Percentiles rank a stretch among this genome's conserved stretches.
These are phyloP conservation scores for Ormyrus rosae DNA, from an alignment of 2,888 invertebrate genomes.

Conservation along the genomic window DNA sequence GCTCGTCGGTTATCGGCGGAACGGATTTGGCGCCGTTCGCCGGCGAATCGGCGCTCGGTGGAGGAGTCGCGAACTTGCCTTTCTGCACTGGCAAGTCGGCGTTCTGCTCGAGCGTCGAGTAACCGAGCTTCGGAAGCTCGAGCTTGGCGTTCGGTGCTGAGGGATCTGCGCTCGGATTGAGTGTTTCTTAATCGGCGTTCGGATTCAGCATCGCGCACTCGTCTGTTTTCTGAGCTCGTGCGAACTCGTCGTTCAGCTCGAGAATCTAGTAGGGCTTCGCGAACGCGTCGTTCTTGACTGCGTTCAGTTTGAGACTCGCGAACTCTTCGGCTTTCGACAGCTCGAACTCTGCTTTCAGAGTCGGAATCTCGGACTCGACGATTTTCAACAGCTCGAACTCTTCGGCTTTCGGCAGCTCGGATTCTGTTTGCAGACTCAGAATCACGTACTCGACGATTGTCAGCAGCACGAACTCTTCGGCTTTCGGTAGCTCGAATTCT, in stretches of 20 bases:
- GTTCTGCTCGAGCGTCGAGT: constrained; percentile 19
- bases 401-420: constrained; percentile 6
- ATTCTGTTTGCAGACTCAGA: constrained; percentile 27
- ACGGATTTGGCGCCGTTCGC: not conserved
- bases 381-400: constrained; percentile 3
- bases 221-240: too few species aligned
- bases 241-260: too few species aligned
- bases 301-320: too few species aligned
- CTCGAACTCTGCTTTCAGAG: constrained; percentile 38
- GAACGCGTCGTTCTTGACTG: too few species aligned
- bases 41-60: constrained; percentile 22
- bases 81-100: not conserved
- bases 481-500: too few species aligned
- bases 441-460: not conserved
- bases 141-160: constrained; percentile 31
- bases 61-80: constrained; percentile 23
- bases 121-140: constrained; percentile 7
- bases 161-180: too few species aligned
- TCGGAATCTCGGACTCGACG: not conserved
- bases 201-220: too few species aligned
- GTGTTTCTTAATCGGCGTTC: too few species aligned
- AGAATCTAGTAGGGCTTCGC: too few species aligned
- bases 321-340: not conserved
- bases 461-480: too few species aligned
- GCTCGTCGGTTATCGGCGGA: constrained; percentile 7